These are phyloP conservation scores for Ornithoptera priamus DNA, from an alignment of 2,888 invertebrate genomes.

Conservation along the genomic window DNA sequence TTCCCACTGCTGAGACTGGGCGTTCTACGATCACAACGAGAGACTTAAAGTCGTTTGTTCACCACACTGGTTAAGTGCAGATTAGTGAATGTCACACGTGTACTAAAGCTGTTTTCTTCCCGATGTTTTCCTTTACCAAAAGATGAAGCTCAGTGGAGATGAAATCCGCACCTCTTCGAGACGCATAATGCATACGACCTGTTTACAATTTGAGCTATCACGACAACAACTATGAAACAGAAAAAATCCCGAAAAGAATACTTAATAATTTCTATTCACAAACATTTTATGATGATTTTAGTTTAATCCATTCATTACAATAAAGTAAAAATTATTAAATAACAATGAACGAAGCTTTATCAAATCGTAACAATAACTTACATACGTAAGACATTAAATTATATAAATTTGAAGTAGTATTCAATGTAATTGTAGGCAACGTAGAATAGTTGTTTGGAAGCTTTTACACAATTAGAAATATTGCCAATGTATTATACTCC, in stretches of 20 bases:
- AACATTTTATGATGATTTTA: not conserved
- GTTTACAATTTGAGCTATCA: too few relatives aligned
- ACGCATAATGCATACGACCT: too few relatives aligned
- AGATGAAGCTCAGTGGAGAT: too few relatives aligned
- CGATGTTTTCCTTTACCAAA: too few relatives aligned
- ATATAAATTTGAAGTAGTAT: conserved; percentile 49
- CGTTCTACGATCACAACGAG: too few relatives aligned
- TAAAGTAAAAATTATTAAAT: conserved; percentile 10
- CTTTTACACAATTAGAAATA: conserved; percentile 74
- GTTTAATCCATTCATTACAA: not conserved
- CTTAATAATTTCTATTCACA: not conserved
- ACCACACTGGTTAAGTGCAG: too few relatives aligned
- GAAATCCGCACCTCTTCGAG: too few relatives aligned
- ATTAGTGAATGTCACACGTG: too few relatives aligned
- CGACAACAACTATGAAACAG: not conserved
- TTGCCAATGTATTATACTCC: conserved; percentile 68
- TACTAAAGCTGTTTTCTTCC: too few relatives aligned
- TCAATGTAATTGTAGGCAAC: conserved; percentile 51
- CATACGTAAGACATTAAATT: conserved; percentile 59
- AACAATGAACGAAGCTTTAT: conserved; percentile 63
- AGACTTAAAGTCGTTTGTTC: too few relatives aligned
- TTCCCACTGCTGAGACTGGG: too few relatives aligned
- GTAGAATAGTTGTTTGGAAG: conserved; percentile 77
- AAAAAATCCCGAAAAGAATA: not conserved
- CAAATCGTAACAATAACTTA: conserved; percentile 68